Base-by-base conservation (phyloP, 1,140 invertebrate species). In the Fopius arisanus region DNA sequence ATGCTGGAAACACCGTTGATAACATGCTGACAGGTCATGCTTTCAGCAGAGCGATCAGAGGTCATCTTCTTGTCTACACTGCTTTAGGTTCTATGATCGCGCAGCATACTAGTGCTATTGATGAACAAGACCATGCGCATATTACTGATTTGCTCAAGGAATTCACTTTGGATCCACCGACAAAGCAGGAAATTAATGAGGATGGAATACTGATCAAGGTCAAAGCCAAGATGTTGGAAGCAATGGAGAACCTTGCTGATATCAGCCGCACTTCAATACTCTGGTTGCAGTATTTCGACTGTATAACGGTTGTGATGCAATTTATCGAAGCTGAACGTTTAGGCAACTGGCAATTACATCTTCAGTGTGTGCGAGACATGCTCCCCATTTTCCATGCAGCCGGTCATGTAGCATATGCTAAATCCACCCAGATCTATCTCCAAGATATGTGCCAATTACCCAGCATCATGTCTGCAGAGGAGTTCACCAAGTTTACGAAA, bases 11-110 rank as follows among this genome's bases (percentile, higher is more conserved):
- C 40, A 73, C 80, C 26, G 78, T 84, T 31, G 71, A 72, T 21
- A 79, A 86, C 71, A 85, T 87, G 79, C 40, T 88, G 54, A 71
- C 67, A 54, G 79, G 83, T 26, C 80, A 88, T 75, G 78, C 85
- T 54, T 84, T 83, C 70, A 70, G 80, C 41, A 76, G 87, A 81
- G 81, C 82, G 26, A 71, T 88, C 10, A 48, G 86, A 72, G 87
- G 73, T 54, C 85, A 89, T 81, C 77, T 85, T 31, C 72, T 81
- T 68, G 66, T 70, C 48, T 74, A 76, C 14, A n/a, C 74, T n/a
- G 73, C 78, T 28, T 65, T 80, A 5, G 67, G 40, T 6, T 21
- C 48, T 3, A 54, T 54, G 3, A 54, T 54, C 10, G 48, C 48
- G n/a, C 3, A 10, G 21, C 12, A 23, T 54, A 19, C 48, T 21